These are phyloP conservation scores for Urocitellus parryii DNA, from an alignment of 2,113 vertebrate species.

Conservation along the genomic window DNA sequence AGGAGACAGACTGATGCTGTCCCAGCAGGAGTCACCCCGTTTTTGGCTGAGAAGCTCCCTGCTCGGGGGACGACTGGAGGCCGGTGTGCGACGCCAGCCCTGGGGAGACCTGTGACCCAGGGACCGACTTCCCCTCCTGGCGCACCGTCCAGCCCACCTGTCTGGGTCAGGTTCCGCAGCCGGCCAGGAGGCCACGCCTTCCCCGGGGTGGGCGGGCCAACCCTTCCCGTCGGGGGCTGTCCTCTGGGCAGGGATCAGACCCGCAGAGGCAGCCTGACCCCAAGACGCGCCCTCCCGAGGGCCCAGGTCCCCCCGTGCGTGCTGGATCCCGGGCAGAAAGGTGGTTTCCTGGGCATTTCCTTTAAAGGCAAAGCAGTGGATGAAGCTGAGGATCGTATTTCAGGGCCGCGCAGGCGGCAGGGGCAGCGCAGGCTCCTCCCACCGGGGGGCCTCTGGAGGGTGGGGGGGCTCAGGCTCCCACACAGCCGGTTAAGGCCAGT, in stretches of 20 bases:
- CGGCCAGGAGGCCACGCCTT: neutral
- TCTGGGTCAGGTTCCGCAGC: neutral
- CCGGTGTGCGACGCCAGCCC: neutral
- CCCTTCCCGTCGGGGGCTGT: neutral
- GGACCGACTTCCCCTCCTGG: slow-evolving; percentile 33
- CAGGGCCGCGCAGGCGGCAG: neutral
- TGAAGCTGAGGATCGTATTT: neutral
- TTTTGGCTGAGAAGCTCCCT: slow-evolving; percentile 1
- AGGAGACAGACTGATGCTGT: slow-evolving; percentile 40
- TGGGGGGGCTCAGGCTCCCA: too few relatives aligned
- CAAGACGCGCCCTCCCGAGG: neutral
- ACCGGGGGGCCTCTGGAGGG: neutral
- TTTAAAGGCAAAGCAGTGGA: slow-evolving; percentile 80
- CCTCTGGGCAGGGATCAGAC: neutral
- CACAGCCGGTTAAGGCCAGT: neutral
- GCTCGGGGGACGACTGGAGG: neutral
- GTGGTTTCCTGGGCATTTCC: slow-evolving; percentile 52
- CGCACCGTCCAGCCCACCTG: neutral
- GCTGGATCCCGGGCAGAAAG: neutral
- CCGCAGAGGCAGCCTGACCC: neutral
- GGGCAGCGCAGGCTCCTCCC: neutral
- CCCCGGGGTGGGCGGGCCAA: neutral
- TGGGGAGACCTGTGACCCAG: neutral
- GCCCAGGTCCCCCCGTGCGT: neutral
- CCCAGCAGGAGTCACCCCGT: slow-evolving; percentile 65